These are phyloP conservation scores for Orius insidiosus DNA, from an alignment of 1,140 invertebrate genomes.

Conservation along the genomic window DNA sequence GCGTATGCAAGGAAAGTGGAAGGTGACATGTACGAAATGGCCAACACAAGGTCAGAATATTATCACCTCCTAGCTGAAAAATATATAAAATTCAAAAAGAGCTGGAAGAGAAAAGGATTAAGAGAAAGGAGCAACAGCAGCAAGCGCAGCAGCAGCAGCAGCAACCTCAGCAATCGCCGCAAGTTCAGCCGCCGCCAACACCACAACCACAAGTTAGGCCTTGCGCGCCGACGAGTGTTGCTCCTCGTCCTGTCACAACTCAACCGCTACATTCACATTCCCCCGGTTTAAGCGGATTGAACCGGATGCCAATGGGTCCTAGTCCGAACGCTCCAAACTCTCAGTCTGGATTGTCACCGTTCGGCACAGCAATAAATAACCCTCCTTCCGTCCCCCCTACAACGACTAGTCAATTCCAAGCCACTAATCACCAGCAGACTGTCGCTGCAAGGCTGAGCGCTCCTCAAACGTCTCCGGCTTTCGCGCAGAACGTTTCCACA, in stretches of 20 bases:
- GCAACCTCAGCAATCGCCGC: conserved; percentile 19
- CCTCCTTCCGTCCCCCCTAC: conserved; percentile 16
- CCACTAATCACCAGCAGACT: conserved; percentile 14
- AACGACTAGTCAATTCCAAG: conserved; percentile 20
- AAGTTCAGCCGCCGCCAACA: conserved; percentile 14
- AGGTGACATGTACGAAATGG: conserved; percentile 98
- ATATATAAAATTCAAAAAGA: conserved; percentile 99
- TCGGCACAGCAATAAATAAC: conserved; percentile 7
- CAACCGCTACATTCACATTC: conserved; percentile 18
- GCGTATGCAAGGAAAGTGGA: conserved; percentile 97
- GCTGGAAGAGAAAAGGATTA: conserved; percentile 71
- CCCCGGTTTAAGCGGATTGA: conserved; percentile 14
- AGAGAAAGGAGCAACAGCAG: conserved; percentile 62
- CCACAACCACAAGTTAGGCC: conserved; percentile 1
- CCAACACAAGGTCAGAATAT: conserved; percentile 91
- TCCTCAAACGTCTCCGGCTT: conserved; percentile 20
- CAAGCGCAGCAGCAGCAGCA: conserved; percentile 32
- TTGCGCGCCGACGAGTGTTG: conserved; percentile 1
- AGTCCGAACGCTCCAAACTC: conserved; percentile 25
- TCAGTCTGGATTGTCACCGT: conserved; percentile 13
- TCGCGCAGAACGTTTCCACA: conserved; percentile 20
- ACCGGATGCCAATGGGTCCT: conserved; percentile 32
- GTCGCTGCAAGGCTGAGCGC: conserved; percentile 5
- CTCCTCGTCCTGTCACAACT: conserved; percentile 9
- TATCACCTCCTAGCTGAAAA: conserved; percentile 97